Evolutionary conservation across 2,888 invertebrate genomes (phyloP).

Genomic region (Ferdinandea cuprea): DNA sequence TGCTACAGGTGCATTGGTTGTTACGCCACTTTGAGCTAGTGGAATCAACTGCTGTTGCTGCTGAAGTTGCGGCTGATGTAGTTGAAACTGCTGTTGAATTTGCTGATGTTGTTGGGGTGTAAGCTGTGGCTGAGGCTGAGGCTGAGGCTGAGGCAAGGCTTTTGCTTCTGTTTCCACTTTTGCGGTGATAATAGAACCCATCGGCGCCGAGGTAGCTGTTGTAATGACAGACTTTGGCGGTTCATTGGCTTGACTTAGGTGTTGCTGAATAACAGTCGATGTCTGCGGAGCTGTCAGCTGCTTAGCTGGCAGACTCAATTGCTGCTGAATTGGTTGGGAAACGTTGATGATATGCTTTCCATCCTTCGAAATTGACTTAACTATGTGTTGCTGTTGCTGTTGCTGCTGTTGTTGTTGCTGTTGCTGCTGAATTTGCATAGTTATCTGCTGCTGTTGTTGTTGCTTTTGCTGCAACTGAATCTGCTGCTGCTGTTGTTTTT

Average conservation of each 20-base stretch:
- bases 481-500: slow-evolving; percentile 62
- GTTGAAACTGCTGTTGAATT: slow-evolving; percentile 50
- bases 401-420: slow-evolving; percentile 66
- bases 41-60: slow-evolving; percentile 39
- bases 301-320: slow-evolving; percentile 41
- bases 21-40: slow-evolving; percentile 48
- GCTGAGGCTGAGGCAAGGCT: slow-evolving; percentile 2
- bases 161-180: slow-evolving; percentile 54
- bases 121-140: slow-evolving; percentile 48
- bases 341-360: slow-evolving; percentile 55
- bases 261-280: slow-evolving; percentile 58
- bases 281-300: slow-evolving; percentile 29
- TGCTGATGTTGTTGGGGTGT: slow-evolving; percentile 70
- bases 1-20: slow-evolving; percentile 23
- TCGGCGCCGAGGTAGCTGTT: slow-evolving; percentile 38
- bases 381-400: slow-evolving; percentile 60
- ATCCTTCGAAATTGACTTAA: slow-evolving; percentile 57
- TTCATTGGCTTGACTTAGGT: slow-evolving; percentile 46
- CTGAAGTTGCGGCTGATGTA: slow-evolving; percentile 49
- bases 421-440: slow-evolving; percentile 62
- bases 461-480: slow-evolving; percentile 49
- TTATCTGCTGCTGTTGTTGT: slow-evolving; percentile 63
- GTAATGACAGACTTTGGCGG: slow-evolving; percentile 36
- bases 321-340: slow-evolving; percentile 37
- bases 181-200: slow-evolving; percentile 37